Conservation (phyloP, 1,140 invertebrate species). For the Macrostomum lignano region DNA sequence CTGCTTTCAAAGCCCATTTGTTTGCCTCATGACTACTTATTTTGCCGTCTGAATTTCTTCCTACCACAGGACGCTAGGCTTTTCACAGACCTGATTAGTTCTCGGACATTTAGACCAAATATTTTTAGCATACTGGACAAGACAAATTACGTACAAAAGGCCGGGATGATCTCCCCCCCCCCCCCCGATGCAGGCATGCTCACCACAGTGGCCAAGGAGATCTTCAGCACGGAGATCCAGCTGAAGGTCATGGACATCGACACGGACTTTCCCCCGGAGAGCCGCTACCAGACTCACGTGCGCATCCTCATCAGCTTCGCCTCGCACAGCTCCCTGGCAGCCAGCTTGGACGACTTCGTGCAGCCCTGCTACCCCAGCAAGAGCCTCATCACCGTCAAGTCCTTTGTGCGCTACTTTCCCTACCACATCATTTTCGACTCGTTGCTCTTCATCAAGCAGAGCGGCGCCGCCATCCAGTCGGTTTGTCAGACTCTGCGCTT, state of each 20-base stretch:
- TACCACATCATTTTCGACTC: constrained; percentile 27
- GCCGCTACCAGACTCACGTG: no score
- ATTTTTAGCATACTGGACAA: no score
- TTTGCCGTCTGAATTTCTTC: no score
- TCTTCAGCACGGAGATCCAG: constrained; percentile 17
- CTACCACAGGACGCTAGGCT: no score
- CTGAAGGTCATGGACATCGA: constrained; percentile 12
- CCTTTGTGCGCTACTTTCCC: constrained; percentile 20
- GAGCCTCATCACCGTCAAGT: constrained; percentile 8
- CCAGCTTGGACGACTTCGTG: constrained; percentile 7
- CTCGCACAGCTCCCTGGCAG: constrained; percentile 4
- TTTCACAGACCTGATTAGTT: no score
- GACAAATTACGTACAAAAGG: no score
- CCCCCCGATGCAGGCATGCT: constrained; percentile 12
- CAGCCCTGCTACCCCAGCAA: constrained; percentile 7
- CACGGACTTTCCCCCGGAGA: neutral
- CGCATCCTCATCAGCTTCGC: constrained; percentile 9
- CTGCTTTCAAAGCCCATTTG: no score
- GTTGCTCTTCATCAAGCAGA: constrained; percentile 17
- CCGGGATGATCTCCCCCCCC: neutral
- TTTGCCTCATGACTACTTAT: no score
- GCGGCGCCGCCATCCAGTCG: constrained; percentile 14
- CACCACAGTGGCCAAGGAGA: constrained; percentile 15
- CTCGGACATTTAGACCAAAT: no score
- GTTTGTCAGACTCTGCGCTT: constrained; percentile 15